A percentile compares a stretch with the other conserved stretches of the same genome.
phyloP scores from a whole-genome alignment of 2,888 invertebrate genomes.

The Ctenicera cuprea region DNA sequence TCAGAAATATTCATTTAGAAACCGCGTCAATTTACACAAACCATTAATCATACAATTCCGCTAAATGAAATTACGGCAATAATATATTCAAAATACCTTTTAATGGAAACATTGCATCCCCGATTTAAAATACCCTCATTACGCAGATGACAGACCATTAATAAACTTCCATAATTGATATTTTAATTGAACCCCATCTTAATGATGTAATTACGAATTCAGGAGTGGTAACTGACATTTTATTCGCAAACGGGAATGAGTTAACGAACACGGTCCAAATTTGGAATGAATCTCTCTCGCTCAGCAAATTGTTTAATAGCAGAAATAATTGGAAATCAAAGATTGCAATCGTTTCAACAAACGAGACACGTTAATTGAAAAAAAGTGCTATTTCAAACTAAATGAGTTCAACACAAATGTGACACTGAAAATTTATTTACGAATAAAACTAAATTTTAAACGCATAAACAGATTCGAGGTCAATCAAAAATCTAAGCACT shows the following conservation, averaged over 20 bases:
- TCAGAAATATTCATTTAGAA: conserved; percentile 59
- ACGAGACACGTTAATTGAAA: conserved; percentile 36
- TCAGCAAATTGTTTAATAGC: conserved; percentile 29
- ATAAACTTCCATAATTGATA: conserved; percentile 62
- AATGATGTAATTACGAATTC: conserved; percentile 57
- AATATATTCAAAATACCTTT: conserved; percentile 60
- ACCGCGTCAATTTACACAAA: conserved; percentile 59
- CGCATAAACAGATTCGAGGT: not conserved
- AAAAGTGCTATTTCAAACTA: conserved; percentile 12
- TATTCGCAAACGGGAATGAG: conserved; percentile 40
- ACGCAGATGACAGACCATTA: conserved; percentile 60
- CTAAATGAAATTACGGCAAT: conserved; percentile 59
- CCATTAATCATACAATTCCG: conserved; percentile 60
- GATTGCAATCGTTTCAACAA: conserved; percentile 26
- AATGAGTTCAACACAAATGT: not conserved
- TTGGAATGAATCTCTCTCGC: conserved; percentile 23
- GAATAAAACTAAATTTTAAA: no score
- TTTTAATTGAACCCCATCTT: conserved; percentile 62
- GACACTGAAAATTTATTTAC: conserved; percentile 3
- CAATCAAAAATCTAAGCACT: no score
- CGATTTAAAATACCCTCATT: conserved; percentile 59
- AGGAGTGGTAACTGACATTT: conserved; percentile 48
- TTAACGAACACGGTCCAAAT: conserved; percentile 39
- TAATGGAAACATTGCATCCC: conserved; percentile 58
- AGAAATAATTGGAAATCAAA: conserved; percentile 44